Conservation (phyloP, 2,797 vertebrate genomes). For the Meda fulgida region DNA sequence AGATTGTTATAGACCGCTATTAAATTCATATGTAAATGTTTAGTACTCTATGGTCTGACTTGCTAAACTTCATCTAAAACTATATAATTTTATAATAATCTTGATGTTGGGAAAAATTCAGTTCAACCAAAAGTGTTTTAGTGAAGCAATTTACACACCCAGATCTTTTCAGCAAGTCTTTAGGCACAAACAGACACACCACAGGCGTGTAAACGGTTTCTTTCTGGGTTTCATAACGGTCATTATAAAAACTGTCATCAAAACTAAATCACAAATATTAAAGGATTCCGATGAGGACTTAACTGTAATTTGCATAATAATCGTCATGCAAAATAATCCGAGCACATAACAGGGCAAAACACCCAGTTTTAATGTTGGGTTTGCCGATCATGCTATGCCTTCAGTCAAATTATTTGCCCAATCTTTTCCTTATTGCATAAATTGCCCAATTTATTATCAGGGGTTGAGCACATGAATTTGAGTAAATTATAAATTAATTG, state of each 20-base stretch:
- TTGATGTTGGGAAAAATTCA: not conserved
- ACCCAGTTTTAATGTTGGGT: not conserved
- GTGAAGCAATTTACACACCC: not conserved
- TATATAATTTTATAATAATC: not conserved
- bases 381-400: not conserved
- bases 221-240: not conserved
- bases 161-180: not conserved
- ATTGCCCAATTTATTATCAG: not conserved
- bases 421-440: not conserved
- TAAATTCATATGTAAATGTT: not conserved
- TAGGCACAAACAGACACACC: not conserved
- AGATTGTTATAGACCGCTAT: not conserved
- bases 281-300: not conserved
- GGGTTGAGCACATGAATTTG: not conserved
- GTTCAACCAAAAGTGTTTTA: not conserved
- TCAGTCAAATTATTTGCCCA: not conserved
- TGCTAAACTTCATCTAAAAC: not conserved
- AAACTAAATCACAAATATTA: not conserved
- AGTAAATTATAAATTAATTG: not conserved
- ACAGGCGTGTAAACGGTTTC: not conserved
- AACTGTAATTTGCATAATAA: constrained; percentile 4
- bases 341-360: not conserved
- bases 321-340: not conserved
- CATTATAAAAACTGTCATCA: not conserved
- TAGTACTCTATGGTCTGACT: not conserved